These are phyloP conservation scores for Gerris lacustris DNA, from an alignment of 2,888 invertebrate species.

Conservation along the genomic window DNA sequence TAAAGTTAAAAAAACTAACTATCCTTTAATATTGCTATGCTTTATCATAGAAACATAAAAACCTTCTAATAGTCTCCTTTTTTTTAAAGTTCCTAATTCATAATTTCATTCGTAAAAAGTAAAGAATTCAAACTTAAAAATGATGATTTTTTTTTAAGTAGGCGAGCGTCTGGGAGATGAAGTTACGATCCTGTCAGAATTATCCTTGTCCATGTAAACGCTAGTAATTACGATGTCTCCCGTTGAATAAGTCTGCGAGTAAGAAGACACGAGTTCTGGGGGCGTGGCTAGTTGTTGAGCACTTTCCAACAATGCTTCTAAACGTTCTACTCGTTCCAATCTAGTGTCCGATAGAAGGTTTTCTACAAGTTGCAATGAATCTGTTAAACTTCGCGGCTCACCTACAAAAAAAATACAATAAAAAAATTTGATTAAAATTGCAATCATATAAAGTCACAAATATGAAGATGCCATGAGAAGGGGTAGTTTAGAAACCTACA, in stretches of 20 bases:
- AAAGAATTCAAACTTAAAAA: too few species aligned
- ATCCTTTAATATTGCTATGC: too few species aligned
- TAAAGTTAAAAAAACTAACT: too few species aligned
- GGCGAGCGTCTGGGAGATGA: conserved; percentile 41
- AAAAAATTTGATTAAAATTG: not conserved
- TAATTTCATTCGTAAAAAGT: too few species aligned
- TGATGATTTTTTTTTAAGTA: not conserved
- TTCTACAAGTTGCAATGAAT: conserved; percentile 81
- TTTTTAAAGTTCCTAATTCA: too few species aligned
- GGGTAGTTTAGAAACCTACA: too few species aligned
- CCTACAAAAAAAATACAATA: conserved; percentile 19
- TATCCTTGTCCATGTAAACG: conserved; percentile 51
- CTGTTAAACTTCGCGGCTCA: conserved; percentile 62
- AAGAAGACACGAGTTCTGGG: conserved; percentile 41
- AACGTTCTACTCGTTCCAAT: conserved; percentile 71
- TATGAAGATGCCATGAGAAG: too few species aligned
- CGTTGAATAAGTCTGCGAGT: conserved; percentile 76
- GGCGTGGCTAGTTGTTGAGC: not conserved
- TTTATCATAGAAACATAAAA: too few species aligned
- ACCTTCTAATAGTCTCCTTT: too few species aligned
- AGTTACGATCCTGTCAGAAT: conserved; percentile 41
- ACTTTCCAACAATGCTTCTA: conserved; percentile 59
- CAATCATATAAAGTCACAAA: not conserved
- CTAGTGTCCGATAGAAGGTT: conserved; percentile 67
- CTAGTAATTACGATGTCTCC: conserved; percentile 86